A percentile compares a stretch with the other conserved stretches of the same genome.
These are phyloP conservation scores for Poecilobothrus nobilitatus DNA, from an alignment of 2,888 invertebrate species.

Conservation along the genomic window DNA sequence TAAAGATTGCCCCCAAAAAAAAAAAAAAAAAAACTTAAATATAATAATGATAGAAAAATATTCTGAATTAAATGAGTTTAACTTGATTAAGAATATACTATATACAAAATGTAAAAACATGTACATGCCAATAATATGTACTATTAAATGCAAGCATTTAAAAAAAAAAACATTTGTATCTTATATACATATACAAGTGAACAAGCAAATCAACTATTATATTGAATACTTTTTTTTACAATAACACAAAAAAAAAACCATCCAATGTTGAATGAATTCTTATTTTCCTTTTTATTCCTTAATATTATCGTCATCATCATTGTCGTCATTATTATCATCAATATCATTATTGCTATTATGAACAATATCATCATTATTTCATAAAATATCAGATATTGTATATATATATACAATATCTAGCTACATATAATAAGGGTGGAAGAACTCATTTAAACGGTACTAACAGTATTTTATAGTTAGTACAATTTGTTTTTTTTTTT, in stretches of 20 bases:
- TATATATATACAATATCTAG: no score
- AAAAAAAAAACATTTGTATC: not conserved
- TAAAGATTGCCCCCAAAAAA: no score
- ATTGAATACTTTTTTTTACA: not conserved
- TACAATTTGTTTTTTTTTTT: not conserved
- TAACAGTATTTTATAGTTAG: slow-evolving; percentile 4
- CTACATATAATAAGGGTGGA: not conserved
- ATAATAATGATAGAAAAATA: not conserved
- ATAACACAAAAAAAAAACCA: not conserved
- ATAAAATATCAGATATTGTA: no score
- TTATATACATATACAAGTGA: not conserved
- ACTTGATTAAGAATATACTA: not conserved
- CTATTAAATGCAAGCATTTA: not conserved
- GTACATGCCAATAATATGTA: not conserved
- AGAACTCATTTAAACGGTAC: not conserved
- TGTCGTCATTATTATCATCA: not conserved
- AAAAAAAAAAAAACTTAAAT: not conserved
- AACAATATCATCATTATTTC: no score
- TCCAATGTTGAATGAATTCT: not conserved
- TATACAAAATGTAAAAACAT: not conserved
- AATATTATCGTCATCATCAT: not conserved
- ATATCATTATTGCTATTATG: not conserved
- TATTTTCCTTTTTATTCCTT: not conserved
- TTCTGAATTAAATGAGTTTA: not conserved
- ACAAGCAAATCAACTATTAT: not conserved